Base-by-base conservation (phyloP, 30 jellyfish, hydroid and myxozoan species). In the Nemopilema nomurai region DNA sequence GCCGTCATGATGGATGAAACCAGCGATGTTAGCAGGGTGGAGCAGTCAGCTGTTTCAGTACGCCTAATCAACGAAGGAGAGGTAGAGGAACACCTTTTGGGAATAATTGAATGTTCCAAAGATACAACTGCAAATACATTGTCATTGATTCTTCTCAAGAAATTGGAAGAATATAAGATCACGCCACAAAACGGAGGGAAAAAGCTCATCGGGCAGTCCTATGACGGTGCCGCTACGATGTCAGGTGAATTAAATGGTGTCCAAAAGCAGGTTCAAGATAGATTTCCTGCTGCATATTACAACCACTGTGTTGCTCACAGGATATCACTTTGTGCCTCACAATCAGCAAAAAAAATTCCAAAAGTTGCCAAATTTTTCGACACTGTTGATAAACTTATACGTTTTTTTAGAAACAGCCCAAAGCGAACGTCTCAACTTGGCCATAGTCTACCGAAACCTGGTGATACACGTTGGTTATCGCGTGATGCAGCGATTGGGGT, bases 221-320 rank as follows among this genome's bases (percentile, higher is more conserved):
- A 83, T 49, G 91, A 69, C 73, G 91, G 91, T 21, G 91, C 69
- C 16, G 69, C 91, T 8, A 69, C 82, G 24, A 80, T 80, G 89
- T 62, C 84, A 20, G 71, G 89, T 51, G 68, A 18, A n/a, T 41
- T 66, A 24, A 67, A 63, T 67, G 89, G 89, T 26, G 81, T 80
- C 22, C 69, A 80, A 29, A 67, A 24, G 68, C 89, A 67, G 62
- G 51, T 80, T 4, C 83, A 49, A 17, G 30, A 67, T 64, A 62
- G 4, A 28, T 80, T 62, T 62, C 89, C 89, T 62, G 66, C 69
- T 24, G 89, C 82, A 21, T 80, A 80, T 64, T 62, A 80, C 50
- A 80, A 80, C 67, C 89, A 67, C 69, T 80, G 89, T 80, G 81
- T 80, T 68, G 81, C 81, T 25, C 89, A 73, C 25, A 73, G 82